Base-by-base conservation (phyloP, 1,140 invertebrate genomes). In the Rhagoletis zephyria region DNA sequence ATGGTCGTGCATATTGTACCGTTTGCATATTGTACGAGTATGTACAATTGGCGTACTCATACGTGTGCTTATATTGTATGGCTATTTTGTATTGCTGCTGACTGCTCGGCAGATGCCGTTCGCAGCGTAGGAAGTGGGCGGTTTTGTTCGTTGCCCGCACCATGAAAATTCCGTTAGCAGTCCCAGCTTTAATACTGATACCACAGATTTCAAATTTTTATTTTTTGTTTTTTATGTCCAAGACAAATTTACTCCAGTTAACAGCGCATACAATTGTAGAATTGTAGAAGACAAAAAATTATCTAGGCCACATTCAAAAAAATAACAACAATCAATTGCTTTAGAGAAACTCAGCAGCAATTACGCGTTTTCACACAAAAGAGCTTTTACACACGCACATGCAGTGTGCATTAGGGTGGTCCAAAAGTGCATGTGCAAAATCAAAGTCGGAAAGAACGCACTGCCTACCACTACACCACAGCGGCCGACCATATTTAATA, bases 71-170 rank as follows among this genome's bases (percentile, higher is more conserved):
- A 30, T 30, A 30, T 30, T 30, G 30, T 30, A 30, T 30, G 30
- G 30, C 30, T 30, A 30, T 30, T 30, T 30, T 65, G 19, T 42
- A 45, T 48, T 74, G 19, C 45, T 74, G 67, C 10, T 45, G 4
- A 42, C 0, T 74, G 40, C 67, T 45, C 12, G 45, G 4, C 65
- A 5, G 30, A 30, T 30, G 30, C 30, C 45, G 56, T 81, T 81
- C 74, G 48, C 10, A 9, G 74, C 74, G 74, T 81, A 74, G 74
- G 74, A 56, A 51, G 74, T 81, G 48, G 74, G 74, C 74, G 16
- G 59, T 56, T n/a, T 81, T 48, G 14, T 56, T 81, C 74, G 16
- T 81, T 81, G 45, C 6, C 48, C 74, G 19, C 48, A 81, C 51
- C 51, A 56, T 51, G 42, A 12, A 12, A 81, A 81, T 81, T 51